These are phyloP conservation scores for Catocala nupta DNA, from an alignment of 2,888 invertebrate genomes.

Conservation along the genomic window DNA sequence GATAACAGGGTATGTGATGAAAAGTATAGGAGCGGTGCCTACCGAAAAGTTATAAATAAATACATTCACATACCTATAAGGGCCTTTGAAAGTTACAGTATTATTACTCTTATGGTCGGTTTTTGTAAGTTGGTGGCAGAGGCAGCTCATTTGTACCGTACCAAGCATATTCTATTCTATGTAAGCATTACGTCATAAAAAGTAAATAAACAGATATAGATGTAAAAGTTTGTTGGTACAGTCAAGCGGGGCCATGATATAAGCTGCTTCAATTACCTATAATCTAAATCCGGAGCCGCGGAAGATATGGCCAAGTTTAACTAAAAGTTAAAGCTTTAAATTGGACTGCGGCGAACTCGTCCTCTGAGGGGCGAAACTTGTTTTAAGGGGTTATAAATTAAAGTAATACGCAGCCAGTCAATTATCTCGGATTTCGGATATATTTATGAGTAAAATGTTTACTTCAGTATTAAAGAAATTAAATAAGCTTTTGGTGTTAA, in stretches of 20 bases:
- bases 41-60: too few species aligned
- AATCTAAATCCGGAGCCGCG: slow-evolving; percentile 69
- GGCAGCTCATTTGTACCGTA: too few species aligned
- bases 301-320: slow-evolving; percentile 78
- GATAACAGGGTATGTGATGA: too few species aligned
- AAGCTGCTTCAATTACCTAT: slow-evolving; percentile 70
- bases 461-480: slow-evolving; percentile 31
- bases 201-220: slow-evolving; percentile 11
- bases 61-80: too few species aligned
- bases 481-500: slow-evolving; percentile 27
- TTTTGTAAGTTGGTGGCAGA: too few species aligned
- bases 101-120: too few species aligned
- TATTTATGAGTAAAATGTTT: slow-evolving; percentile 52
- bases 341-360: slow-evolving; percentile 67
- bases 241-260: slow-evolving; percentile 42
- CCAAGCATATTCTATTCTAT: not conserved
- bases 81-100: too few species aligned
- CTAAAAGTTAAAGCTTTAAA: slow-evolving; percentile 79
- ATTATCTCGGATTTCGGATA: slow-evolving; percentile 65
- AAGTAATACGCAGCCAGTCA: slow-evolving; percentile 77
- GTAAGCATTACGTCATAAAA: slow-evolving; percentile 8
- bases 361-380: slow-evolving; percentile 68
- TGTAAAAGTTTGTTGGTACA: slow-evolving; percentile 19
- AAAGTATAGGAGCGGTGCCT: too few species aligned
- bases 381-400: slow-evolving; percentile 81